Conservation (phyloP, 2,113 vertebrate genomes). For the Pimephales promelas region DNA sequence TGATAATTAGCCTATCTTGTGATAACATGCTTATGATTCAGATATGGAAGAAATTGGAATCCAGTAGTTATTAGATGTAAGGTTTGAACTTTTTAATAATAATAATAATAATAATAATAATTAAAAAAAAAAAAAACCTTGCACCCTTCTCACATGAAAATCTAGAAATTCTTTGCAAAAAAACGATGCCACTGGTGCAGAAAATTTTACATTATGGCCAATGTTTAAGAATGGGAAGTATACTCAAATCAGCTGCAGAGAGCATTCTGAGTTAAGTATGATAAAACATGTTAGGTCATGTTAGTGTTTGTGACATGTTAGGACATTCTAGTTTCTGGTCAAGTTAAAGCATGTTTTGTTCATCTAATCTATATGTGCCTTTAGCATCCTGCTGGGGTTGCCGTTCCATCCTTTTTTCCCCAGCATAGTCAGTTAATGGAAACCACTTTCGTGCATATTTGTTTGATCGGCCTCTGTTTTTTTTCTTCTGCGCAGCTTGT, state of each 20-base stretch:
- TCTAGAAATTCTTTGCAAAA: not conserved
- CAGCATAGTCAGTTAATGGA: conserved; percentile 4
- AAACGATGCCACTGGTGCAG: no score
- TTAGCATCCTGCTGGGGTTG: conserved; percentile 1
- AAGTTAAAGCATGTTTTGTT: conserved; percentile 43
- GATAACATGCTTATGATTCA: not conserved
- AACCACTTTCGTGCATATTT: conserved; percentile 21
- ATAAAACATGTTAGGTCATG: conserved; percentile 6
- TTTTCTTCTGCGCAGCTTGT: not conserved
- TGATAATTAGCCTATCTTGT: not conserved
- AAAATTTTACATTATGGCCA: no score
- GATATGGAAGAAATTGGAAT: not conserved
- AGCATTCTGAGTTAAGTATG: not conserved
- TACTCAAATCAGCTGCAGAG: not conserved
- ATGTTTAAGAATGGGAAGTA: not conserved
- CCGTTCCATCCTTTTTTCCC: conserved; percentile 11
- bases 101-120: no score
- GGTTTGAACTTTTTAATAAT: not conserved
- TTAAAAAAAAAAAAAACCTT: not conserved
- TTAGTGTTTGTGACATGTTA: conserved; percentile 44
- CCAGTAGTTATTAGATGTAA: not conserved
- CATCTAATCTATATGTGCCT: not conserved
- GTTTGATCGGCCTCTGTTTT: not conserved
- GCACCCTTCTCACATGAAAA: not conserved
- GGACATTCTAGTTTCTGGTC: conserved; percentile 52